Evolutionary conservation across 2,797 vertebrate species (phyloP), one percentile per base, ranked within the genome.

Genomic region (Enteromius argenteus): DNA sequence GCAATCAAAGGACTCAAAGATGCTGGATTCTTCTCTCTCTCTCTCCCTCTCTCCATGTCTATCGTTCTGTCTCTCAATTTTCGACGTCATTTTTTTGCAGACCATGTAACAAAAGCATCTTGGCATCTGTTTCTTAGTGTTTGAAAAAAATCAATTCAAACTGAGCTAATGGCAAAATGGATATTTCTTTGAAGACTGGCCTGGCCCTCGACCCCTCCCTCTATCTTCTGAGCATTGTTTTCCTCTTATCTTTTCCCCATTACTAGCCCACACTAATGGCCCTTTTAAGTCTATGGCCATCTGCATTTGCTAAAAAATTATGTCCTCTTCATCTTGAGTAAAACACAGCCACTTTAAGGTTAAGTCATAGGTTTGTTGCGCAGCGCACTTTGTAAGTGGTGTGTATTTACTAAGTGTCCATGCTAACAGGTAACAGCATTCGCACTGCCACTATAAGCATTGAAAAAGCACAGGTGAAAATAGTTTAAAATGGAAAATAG

Each of bases 1-100:
- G 94, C 94, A 97, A 97, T 97, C 96, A 97, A 95, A 96, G 91
- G 90, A 93, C 93, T 93, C 92, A 90, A 94, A 94, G 94, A 95
- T 94, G 90, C 90, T 93, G 95, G 94, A 96, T 94, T 92, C 92
- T 90, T 85, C 62, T 74, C 68, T 83, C 60, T 74, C 23, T 79
- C 32, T 60, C 75, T 87, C 66, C 85, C 86, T 88, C 74, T 85
- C 84, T 81, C 74, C 66, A 83, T 76, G 69, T 86, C 82, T 77
- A 72, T 80, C 81, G 77, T 68, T 84, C 86, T 89, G 68, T 86
- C 69, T 84, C 69, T 77, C 67, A 79, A 80, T 85, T 80, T 85
- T 75, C 67, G 13, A 71, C 44, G 62, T 79, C 73, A 68, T 75
- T 86, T 84, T 86, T 88, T 92, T 91, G 85, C 85, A 76, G 85